Conservation (phyloP, 1,140 invertebrate genomes). For the Polypedilum pembai region DNA sequence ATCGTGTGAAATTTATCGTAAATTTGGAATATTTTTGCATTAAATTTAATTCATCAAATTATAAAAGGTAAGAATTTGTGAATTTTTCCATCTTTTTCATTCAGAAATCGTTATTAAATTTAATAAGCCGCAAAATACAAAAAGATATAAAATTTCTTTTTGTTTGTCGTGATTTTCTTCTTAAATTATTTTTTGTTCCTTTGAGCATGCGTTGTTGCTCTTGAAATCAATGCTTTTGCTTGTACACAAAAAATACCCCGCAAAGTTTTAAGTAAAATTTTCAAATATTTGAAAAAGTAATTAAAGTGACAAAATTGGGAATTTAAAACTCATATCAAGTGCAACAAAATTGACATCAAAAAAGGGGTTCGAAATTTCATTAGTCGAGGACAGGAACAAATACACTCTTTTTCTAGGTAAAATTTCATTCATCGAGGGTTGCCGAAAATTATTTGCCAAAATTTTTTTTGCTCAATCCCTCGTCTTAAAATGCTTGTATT, state of each 20-base stretch:
- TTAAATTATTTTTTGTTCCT: background rate
- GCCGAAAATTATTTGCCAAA: no score
- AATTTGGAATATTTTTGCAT: background rate
- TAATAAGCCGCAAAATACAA: background rate
- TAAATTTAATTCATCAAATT: background rate
- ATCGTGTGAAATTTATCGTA: background rate
- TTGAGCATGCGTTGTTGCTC: background rate
- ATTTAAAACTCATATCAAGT: no score
- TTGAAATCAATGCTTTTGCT: background rate
- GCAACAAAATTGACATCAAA: no score
- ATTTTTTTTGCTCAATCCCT: no score
- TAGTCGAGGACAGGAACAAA: no score
- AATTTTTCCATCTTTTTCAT: background rate
- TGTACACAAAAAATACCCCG: background rate
- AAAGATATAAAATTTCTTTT: background rate
- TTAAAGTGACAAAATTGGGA: no score
- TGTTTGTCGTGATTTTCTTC: background rate
- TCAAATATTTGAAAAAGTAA: no score
- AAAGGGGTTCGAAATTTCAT: no score
- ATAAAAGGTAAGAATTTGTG: background rate
- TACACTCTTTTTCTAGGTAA: no score
- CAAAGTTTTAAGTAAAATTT: background rate
- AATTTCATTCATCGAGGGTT: no score
- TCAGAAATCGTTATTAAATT: background rate
- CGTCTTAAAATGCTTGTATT: no score